Evolutionary conservation across 1,140 invertebrate species (phyloP), one percentile per base, ranked within the genome.

Genomic region (Bombus soroeensis): DNA sequence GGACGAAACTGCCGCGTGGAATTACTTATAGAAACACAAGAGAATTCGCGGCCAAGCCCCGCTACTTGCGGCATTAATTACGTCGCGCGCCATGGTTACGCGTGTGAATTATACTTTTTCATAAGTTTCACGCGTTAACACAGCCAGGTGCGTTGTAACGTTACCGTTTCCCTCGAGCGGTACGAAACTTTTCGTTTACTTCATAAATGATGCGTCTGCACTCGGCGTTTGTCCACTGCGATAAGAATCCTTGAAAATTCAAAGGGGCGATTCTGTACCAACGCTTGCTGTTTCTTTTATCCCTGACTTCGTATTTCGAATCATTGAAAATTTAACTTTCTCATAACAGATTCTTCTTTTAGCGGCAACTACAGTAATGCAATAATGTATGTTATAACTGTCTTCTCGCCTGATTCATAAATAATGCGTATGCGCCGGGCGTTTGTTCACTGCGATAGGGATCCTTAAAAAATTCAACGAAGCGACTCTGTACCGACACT

Each of bases 41-140:
- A 79, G n/a, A 68, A 68, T 28, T 79, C n/a, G 28, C 28, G 15
- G n/a, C 18, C n/a, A 8, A 15, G 34, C 53, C 13, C 13, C 53
- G 41, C 13, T 47, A 32, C 12, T 25, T 25, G 62, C 25, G 13
- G 34, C 77, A 34, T 68, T 68, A 79, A 79, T 79, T 79, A 64
- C 41, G 15, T n/a, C 73, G 22, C 32, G 41, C 6, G 34, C 9
- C 18, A 53, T 53, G 47, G 47, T 53, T 53, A 34, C 28, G 39
- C 25, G 9, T 41, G 62, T 68, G 62, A 79, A 37, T 68, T 79
- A 68, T 79, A 79, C 22, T 79, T 79, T 79, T 79, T 79, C 64
- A 68, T 68, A 79, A 79, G 41, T 79, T 47, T 28, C 32, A 3
- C 75, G 75, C 75, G 53, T 59, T 57, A 47, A 15, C 28, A n/a